Base-by-base conservation (phyloP, 35 echinoderm and acorn worm species). In the Nesometra sesokonis region DNA sequence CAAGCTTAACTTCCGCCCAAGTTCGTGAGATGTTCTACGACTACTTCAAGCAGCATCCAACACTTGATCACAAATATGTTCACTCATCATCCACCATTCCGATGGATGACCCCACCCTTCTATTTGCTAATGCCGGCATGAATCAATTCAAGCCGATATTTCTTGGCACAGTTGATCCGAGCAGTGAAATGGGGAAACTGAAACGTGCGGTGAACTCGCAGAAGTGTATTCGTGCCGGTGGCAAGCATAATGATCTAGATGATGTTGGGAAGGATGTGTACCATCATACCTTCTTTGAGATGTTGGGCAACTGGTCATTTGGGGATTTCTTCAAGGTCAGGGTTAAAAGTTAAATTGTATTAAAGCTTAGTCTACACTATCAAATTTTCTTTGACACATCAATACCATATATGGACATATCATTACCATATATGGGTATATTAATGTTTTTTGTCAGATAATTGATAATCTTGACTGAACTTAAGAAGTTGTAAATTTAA, bases 261-360 rank as follows among this genome's bases (percentile, higher is more conserved):
- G 95, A 97, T 85, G 95, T 97, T 0, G 95, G 92, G 36, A 97
- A 97, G 34, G 94, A 97, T 86, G 87, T 91, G 43, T 97, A 97
- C 87, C 87, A 89, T 82, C 94, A 97, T 78, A 97, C 95, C 3
- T 97, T 97, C 92, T 97, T 97, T 93, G 96, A 99, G 82, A 99
- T 99, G 96, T 88, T 99, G 90, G 96, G 96, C 34, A 99, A 87
- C 19, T 99, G 96, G 96, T 99, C 96, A 13, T 99, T 99, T 88
- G 96, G 96, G 13, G 96, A 99, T 82, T 99, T 90, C 83, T 99
- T 94, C 85, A 99, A 99, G 93, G 96, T 99, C 32, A 32, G 84
- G 11, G 32, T 23, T 80, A 0, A 27, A 32, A 13, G 3, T 8
- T 15, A 43, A n/a, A 27, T 57, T 57, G 47, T 57, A 27, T 57